Conservation (phyloP, 2,888 invertebrate genomes). For the Cheilosia vulpina region DNA sequence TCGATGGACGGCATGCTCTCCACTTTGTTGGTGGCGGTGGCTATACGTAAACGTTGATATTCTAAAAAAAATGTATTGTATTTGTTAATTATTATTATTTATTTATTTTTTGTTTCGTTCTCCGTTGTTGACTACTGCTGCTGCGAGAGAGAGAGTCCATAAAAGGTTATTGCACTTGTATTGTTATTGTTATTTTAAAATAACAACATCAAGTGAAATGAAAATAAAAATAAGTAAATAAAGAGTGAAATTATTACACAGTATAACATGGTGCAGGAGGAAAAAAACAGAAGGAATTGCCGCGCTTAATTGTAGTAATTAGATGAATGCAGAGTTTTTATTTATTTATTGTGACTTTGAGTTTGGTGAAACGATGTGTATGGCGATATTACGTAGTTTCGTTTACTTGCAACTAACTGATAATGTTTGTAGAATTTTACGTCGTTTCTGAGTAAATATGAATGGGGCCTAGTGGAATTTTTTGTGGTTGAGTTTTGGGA, state of each 20-base stretch:
- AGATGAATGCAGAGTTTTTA: neutral
- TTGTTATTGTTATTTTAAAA: constrained; percentile 70
- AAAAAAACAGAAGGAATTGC: neutral
- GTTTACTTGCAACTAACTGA: neutral
- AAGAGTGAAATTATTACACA: constrained; percentile 28
- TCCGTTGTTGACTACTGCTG: neutral
- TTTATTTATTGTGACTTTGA: neutral
- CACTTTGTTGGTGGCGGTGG: neutral
- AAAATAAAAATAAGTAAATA: constrained; percentile 31
- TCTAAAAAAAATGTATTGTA: constrained; percentile 1
- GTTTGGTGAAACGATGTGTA: neutral
- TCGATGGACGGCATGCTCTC: constrained; percentile 17
- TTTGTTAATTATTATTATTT: neutral
- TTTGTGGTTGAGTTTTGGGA: neutral
- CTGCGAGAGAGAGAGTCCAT: constrained; percentile 50
- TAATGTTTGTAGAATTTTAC: neutral
- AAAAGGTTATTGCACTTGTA: constrained; percentile 73
- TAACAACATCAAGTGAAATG: constrained; percentile 54
- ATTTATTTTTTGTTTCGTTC: constrained; percentile 2
- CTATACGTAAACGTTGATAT: constrained; percentile 4
- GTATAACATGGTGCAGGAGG: neutral
- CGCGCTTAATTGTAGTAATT: neutral
- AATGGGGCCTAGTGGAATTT: neutral
- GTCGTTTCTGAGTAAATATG: neutral
- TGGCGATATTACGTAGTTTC: constrained; percentile 2